Evolutionary conservation across 1,140 invertebrate genomes (phyloP).

Genomic region (Drosophila athabasca): DNA sequence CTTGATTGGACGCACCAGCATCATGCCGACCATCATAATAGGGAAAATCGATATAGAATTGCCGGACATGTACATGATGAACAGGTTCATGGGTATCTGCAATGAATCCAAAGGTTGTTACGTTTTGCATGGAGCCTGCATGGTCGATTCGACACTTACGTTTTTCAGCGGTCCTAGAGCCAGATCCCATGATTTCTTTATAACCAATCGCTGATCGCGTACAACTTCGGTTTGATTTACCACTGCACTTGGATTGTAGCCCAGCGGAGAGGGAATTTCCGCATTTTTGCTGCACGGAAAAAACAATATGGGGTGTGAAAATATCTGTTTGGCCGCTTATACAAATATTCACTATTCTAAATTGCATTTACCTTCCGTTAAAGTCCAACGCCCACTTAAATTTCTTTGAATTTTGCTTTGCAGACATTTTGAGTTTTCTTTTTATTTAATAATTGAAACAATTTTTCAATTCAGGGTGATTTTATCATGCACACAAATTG

Average conservation of each 20-base stretch:
- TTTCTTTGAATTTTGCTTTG: slow-evolving; percentile 75
- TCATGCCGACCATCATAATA: slow-evolving; percentile 99
- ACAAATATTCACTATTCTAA: too few species aligned
- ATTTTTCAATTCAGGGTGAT: slow-evolving; percentile 26
- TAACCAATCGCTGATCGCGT: slow-evolving; percentile 91
- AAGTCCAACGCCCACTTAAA: slow-evolving; percentile 81
- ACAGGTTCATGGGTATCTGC: slow-evolving; percentile 97
- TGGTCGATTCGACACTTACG: slow-evolving; percentile 22
- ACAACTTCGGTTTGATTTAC: slow-evolving; percentile 90
- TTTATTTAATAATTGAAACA: slow-evolving; percentile 51
- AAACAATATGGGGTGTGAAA: slow-evolving; percentile 1
- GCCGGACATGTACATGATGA: slow-evolving; percentile 99
- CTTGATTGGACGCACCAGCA: slow-evolving; percentile 97
- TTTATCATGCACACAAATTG: slow-evolving; percentile 22
- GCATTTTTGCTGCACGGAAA: slow-evolving; percentile 68
- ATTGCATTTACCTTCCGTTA: slow-evolving; percentile 56
- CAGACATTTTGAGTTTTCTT: slow-evolving; percentile 61
- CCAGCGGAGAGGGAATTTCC: slow-evolving; percentile 91
- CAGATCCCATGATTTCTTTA: slow-evolving; percentile 99
- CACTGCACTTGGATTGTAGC: slow-evolving; percentile 89
- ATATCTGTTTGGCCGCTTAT: not conserved
- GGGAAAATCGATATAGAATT: slow-evolving; percentile 99
- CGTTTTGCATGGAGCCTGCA: not conserved
- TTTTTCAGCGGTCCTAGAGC: slow-evolving; percentile 92
- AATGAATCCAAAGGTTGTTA: slow-evolving; percentile 15